Conservation (phyloP, 2,113 vertebrate species). For the Oreochromis spilurus region DNA sequence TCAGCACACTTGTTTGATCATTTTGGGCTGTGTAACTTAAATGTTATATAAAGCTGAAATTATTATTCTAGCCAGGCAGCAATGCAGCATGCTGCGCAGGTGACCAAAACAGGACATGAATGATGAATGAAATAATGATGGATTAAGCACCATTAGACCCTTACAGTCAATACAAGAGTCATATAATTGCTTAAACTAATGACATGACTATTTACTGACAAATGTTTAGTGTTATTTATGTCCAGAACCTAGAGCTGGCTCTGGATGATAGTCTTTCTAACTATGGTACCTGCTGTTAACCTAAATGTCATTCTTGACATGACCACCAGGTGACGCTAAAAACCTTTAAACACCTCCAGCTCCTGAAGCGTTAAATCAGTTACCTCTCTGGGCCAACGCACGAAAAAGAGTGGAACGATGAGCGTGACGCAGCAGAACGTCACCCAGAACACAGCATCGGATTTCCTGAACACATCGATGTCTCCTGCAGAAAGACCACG, state of each 20-base stretch:
- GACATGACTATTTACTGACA: background rate
- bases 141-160: background rate
- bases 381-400: slow-evolving; percentile 88
- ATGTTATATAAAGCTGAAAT: background rate
- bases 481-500: slow-evolving; percentile 72
- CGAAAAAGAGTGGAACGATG: slow-evolving; percentile 77
- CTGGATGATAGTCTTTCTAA: background rate
- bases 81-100: background rate
- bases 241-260: background rate
- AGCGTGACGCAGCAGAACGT: slow-evolving; percentile 79
- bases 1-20: background rate
- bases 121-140: background rate
- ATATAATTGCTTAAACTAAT: background rate
- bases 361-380: background rate
- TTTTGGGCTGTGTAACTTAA: background rate
- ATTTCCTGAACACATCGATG: slow-evolving; percentile 75
- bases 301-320: background rate
- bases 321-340: background rate
- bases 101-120: background rate
- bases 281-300: background rate
- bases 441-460: slow-evolving; percentile 85
- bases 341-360: background rate
- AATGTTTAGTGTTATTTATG: background rate
- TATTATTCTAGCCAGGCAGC: background rate
- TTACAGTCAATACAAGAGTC: background rate